Percentiles rank a stretch among this genome's conserved stretches.
phyloP scores from a whole-genome alignment of 2,888 invertebrate species.

The Clunio marinus region DNA sequence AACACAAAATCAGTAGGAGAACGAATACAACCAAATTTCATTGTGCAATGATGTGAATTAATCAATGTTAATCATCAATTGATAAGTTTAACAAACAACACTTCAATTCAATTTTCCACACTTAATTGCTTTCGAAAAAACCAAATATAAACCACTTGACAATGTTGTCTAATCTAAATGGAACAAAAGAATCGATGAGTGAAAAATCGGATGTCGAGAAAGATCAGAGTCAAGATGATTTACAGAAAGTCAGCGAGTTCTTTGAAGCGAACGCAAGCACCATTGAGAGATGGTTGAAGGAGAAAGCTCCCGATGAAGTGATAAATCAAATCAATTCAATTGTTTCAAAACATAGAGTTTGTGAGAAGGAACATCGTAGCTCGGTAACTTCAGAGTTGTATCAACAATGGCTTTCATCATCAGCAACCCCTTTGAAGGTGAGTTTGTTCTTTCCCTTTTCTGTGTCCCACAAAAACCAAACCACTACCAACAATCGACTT shows the following conservation, averaged over 20 bases:
- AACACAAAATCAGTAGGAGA: no score
- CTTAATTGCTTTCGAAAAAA: no score
- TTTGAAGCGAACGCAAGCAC: conserved; percentile 63
- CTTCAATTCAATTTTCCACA: no score
- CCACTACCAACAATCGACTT: background rate
- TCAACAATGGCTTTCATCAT: conserved; percentile 77
- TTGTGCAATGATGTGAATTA: no score
- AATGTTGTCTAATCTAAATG: conserved; percentile 1
- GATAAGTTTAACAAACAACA: no score
- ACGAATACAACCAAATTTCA: no score
- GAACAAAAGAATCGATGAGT: background rate
- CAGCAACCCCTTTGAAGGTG: conserved; percentile 61
- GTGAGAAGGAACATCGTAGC: conserved; percentile 57
- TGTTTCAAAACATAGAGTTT: conserved; percentile 53
- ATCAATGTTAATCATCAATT: no score
- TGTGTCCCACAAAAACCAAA: background rate
- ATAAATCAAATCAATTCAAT: conserved; percentile 58
- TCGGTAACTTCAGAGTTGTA: conserved; percentile 80
- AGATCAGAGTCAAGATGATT: conserved; percentile 43
- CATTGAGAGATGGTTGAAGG: conserved; percentile 71
- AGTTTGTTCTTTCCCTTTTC: conserved; percentile 44
- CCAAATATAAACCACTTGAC: no score
- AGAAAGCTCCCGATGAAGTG: conserved; percentile 67
- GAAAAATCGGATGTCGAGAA: background rate
- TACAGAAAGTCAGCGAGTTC: conserved; percentile 49